A percentile compares a stretch with the other conserved stretches of the same genome.
Evolutionary conservation across 2,888 invertebrate genomes (phyloP).

Genomic region (Hecatera dysodea): DNA sequence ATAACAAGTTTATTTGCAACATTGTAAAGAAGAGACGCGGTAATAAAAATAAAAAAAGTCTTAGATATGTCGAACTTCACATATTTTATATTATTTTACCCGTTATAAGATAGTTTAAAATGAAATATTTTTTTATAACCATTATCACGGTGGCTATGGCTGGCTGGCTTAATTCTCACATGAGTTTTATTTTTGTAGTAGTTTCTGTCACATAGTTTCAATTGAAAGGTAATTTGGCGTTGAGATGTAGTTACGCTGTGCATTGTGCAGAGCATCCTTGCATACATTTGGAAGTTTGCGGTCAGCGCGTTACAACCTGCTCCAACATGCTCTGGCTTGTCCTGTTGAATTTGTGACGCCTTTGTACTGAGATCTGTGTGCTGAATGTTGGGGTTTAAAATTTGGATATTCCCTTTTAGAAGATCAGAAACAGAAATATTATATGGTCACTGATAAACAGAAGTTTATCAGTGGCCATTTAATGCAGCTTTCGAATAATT

Average conservation of each 20-base stretch:
- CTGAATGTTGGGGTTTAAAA: conserved; percentile 15
- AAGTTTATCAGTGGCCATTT: neutral
- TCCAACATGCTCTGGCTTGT: conserved; percentile 43
- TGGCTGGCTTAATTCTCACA: neutral
- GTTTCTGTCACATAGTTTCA: conserved; percentile 32
- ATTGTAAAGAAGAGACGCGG: too few relatives aligned
- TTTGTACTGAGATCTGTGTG: conserved; percentile 43
- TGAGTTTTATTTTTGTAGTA: conserved; percentile 22
- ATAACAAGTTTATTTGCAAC: too few relatives aligned
- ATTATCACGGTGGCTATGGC: neutral
- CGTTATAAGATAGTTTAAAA: too few relatives aligned
- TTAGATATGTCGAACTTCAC: too few relatives aligned
- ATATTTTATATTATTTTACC: too few relatives aligned
- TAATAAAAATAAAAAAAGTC: too few relatives aligned
- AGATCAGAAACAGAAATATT: too few relatives aligned
- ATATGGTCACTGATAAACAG: neutral
- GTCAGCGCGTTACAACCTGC: conserved; percentile 53
- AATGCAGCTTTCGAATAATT: neutral
- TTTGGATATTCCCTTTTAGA: neutral
- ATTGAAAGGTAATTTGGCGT: conserved; percentile 49
- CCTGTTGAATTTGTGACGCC: conserved; percentile 51
- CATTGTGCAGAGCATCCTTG: conserved; percentile 46
- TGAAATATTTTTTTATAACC: neutral
- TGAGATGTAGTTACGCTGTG: conserved; percentile 26
- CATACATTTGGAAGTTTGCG: conserved; percentile 63